These are phyloP conservation scores for Ariopsis seemanni DNA, from an alignment of 2,113 vertebrate species.

Conservation along the genomic window DNA sequence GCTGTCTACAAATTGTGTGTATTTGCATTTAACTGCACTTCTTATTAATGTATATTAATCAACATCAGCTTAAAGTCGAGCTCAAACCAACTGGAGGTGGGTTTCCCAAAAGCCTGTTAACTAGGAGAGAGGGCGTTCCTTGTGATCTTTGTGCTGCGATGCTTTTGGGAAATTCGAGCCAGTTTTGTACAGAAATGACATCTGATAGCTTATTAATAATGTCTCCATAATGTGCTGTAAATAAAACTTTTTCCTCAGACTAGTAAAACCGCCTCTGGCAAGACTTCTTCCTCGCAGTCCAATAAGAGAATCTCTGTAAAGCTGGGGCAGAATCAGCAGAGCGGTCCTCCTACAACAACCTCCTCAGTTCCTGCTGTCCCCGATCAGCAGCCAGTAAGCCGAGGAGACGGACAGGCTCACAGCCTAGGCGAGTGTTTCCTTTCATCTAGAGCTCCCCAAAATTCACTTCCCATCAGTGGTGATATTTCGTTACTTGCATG, in stretches of 20 bases:
- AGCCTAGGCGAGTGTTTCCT: conserved; percentile 67
- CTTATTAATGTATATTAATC: not conserved
- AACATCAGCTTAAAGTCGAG: not conserved
- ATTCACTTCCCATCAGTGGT: not conserved
- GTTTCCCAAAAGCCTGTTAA: no score
- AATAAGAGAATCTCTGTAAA: conserved; percentile 73
- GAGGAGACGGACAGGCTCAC: conserved; percentile 63
- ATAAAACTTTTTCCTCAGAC: conserved; percentile 67
- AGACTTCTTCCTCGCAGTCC: conserved; percentile 63
- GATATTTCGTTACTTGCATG: not conserved
- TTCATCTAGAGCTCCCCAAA: not conserved
- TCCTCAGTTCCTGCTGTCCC: conserved; percentile 46
- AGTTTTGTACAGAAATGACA: not conserved
- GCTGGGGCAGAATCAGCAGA: conserved; percentile 63
- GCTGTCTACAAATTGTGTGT: not conserved
- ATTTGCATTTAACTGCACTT: not conserved
- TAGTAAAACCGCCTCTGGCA: conserved; percentile 74
- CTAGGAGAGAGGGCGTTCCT: no score
- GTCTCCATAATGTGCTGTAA: not conserved
- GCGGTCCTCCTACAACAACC: conserved; percentile 25
- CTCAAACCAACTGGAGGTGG: not conserved
- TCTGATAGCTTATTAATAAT: not conserved
- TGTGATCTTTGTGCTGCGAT: no score
- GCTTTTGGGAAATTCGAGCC: no score
- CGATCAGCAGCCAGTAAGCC: conserved; percentile 60